Conservation (phyloP, 1,140 invertebrate genomes). For the Babylonia areolata region DNA sequence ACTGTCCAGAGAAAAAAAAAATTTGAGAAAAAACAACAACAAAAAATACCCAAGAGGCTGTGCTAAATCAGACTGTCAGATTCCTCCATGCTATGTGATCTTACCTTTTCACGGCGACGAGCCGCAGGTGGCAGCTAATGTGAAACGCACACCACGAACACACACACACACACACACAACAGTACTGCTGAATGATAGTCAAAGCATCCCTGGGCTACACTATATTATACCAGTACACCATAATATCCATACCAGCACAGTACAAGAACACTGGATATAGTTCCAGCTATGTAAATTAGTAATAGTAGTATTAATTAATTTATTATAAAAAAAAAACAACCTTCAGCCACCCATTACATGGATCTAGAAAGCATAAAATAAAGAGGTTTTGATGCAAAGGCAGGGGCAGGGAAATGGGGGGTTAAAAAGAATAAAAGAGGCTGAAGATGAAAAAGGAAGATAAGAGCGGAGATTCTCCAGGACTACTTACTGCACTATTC, state of each 20-base stretch:
- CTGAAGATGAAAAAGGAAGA: background rate
- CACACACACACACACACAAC: background rate
- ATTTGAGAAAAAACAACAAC: too few species aligned
- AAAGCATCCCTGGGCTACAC: background rate
- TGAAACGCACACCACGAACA: background rate
- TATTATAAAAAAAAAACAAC: background rate
- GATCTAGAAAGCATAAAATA: constrained; percentile 8
- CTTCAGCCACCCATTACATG: constrained; percentile 23
- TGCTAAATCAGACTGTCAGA: background rate
- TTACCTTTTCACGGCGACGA: constrained; percentile 63
- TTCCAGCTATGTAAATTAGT: background rate
- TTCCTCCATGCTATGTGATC: background rate
- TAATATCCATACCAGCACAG: background rate
- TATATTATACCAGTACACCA: background rate
- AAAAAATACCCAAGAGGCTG: background rate
- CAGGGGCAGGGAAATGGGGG: background rate
- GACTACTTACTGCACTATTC: constrained; percentile 40
- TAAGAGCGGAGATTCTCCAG: background rate
- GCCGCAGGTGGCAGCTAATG: constrained; percentile 55
- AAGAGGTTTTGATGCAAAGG: background rate
- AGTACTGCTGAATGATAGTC: background rate
- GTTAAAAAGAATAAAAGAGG: background rate
- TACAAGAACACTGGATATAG: background rate
- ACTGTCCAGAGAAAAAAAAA: background rate
- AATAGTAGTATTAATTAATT: background rate